A percentile compares a stretch with the other conserved stretches of the same genome.
phyloP scores from a whole-genome alignment of 2,797 vertebrate genomes.

The Cuniculus paca region DNA sequence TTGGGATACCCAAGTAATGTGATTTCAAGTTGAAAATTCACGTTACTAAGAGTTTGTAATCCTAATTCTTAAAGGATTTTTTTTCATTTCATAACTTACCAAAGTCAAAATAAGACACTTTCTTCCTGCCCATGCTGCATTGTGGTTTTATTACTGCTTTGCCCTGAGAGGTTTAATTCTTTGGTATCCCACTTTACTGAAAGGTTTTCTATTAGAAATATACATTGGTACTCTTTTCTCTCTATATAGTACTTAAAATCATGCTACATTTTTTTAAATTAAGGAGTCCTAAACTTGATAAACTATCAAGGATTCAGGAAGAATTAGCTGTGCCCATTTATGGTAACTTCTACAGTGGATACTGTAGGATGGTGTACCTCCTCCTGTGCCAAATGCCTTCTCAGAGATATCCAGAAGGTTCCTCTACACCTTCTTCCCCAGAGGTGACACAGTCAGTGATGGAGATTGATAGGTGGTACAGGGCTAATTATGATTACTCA shows the following conservation, averaged over 20 bases:
- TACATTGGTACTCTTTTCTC: background rate
- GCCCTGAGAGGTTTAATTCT: background rate
- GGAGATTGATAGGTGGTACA: background rate
- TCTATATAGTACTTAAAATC: background rate
- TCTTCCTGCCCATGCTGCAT: background rate
- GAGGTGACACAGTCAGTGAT: background rate
- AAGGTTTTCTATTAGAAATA: background rate
- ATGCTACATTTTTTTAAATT: background rate
- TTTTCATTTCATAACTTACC: background rate
- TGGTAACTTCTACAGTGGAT: background rate
- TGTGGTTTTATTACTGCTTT: background rate
- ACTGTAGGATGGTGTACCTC: background rate
- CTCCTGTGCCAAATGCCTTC: background rate
- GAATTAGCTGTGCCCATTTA: background rate
- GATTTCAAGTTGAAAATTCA: background rate
- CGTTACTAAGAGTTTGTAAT: background rate
- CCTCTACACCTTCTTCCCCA: background rate
- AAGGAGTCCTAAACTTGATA: background rate
- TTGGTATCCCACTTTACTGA: background rate
- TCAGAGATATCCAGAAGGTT: rapidly evolving
- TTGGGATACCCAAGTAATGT: background rate
- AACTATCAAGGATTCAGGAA: background rate
- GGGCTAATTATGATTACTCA: background rate
- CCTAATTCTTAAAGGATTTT: background rate
- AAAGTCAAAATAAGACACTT: background rate